Percentiles rank a stretch among this genome's conserved stretches.
Conservation (phyloP, 2,113 vertebrate species). For the Dasyurus viverrinus region DNA sequence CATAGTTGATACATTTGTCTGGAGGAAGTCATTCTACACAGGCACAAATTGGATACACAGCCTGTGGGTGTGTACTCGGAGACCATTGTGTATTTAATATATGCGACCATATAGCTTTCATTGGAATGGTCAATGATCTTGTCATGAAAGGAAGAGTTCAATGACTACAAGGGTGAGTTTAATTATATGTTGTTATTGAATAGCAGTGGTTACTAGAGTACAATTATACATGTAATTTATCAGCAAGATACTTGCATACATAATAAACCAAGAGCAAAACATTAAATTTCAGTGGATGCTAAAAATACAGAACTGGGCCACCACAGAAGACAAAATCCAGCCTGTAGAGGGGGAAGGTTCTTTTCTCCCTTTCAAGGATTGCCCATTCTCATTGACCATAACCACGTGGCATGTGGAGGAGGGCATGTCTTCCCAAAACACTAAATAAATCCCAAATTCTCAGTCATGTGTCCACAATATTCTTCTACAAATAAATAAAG, state of each 20-base stretch:
- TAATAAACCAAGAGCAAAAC: constrained; percentile 71
- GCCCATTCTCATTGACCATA: constrained; percentile 52
- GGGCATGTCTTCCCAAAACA: constrained; percentile 25
- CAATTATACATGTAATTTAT: constrained; percentile 73
- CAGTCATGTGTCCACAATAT: constrained; percentile 70
- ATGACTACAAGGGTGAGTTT: constrained; percentile 71
- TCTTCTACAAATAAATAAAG: constrained; percentile 73
- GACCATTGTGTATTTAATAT: not conserved
- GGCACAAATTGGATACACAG: not conserved
- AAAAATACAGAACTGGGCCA: constrained; percentile 53
- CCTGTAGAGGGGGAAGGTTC: not conserved
- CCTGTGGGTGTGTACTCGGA: not conserved
- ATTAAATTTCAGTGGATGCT: constrained; percentile 42
- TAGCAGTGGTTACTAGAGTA: constrained; percentile 64
- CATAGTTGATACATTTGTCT: not conserved
- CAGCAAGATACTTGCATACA: constrained; percentile 70
- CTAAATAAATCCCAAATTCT: constrained; percentile 72
- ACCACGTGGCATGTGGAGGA: constrained; percentile 37
- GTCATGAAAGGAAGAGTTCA: constrained; percentile 68
- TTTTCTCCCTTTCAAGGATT: constrained; percentile 43
- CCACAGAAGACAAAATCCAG: not conserved
- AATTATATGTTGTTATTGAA: constrained; percentile 68
- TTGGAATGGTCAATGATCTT: constrained; percentile 64
- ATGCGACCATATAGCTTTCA: not conserved
- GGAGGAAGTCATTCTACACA: not conserved